Evolutionary conservation across 2,797 vertebrate genomes (phyloP), one percentile per base, ranked within the genome.

Genomic region (Spizella passerina): DNA sequence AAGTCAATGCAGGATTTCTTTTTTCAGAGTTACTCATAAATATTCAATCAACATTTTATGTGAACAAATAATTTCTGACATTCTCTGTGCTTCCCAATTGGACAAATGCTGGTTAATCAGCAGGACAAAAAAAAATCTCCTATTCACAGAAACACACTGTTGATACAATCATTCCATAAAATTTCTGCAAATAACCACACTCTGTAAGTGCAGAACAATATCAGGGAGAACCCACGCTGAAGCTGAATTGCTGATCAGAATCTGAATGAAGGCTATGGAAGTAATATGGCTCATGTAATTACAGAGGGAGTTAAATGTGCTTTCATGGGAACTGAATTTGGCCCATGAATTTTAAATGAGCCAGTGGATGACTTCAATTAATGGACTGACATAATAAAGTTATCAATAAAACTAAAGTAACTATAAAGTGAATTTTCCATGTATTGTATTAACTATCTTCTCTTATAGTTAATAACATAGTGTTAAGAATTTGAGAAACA

Each of bases 271-370:
- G 38, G 29, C 63, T 71, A 20, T 56, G 60, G 53, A 90, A 92
- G 44, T 44, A 84, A 66, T 50, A 75, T 3, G 32, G 81, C 75
- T 82, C 4, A 2, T 24, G 23, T 87, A 84, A 92, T 88, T 78
- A 95, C 81, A 68, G n/a, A 73, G 92, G 50, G 60, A 65, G 60
- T 80, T 91, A 80, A 86, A 91, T 89, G 49, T 41, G 68, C 81
- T 85, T 93, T 61, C 83, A 70, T 57, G 53, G 56, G 86, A 53
- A 64, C 43, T 82, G 80, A 80, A 75, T 78, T 77, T 78, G 81
- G 75, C 30, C 84, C 72, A 61, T 78, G 94, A 94, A 96, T 94
- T 87, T 86, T 71, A 69, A 95, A 92, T 71, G 64, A 94, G 84
- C 78, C 90, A 94, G 43, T 21, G 65, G 78, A 91, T 87, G 38